phyloP scores from a whole-genome alignment of 2,113 vertebrate species.

The Mixornis gularis region DNA sequence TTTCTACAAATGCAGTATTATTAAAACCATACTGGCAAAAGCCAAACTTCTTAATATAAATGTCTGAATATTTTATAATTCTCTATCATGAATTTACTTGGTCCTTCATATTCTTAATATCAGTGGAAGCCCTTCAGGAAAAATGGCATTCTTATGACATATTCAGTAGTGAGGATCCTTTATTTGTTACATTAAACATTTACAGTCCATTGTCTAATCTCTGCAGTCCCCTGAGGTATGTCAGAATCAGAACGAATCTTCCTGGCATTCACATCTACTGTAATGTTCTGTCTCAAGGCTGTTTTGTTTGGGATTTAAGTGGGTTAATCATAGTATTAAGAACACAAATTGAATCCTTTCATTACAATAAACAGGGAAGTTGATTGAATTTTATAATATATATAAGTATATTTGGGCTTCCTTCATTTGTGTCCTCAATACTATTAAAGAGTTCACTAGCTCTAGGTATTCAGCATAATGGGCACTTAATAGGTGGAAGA shows the following conservation, averaged over 20 bases:
- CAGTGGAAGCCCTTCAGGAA: background rate
- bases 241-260: background rate
- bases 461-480: background rate
- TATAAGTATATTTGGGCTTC: background rate
- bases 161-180: background rate
- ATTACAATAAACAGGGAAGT: conserved; percentile 1
- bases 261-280: conserved; percentile 12
- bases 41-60: background rate
- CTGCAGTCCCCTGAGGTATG: background rate
- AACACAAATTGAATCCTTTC: background rate
- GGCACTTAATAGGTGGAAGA: background rate
- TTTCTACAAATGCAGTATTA: background rate
- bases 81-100: background rate
- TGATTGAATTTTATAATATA: conserved; percentile 34
- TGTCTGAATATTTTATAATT: background rate
- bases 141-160: background rate
- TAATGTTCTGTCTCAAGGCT: conserved; percentile 12
- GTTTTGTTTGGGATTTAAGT: conserved; percentile 34
- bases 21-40: background rate
- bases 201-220: background rate
- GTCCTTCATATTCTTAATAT: background rate
- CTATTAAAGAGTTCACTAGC: background rate
- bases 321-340: conserved; percentile 11
- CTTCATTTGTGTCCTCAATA: background rate
- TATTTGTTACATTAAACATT: conserved; percentile 27